Evolutionary conservation across 2,888 invertebrate genomes (phyloP).

Genomic region (Scaptomyza reducta): DNA sequence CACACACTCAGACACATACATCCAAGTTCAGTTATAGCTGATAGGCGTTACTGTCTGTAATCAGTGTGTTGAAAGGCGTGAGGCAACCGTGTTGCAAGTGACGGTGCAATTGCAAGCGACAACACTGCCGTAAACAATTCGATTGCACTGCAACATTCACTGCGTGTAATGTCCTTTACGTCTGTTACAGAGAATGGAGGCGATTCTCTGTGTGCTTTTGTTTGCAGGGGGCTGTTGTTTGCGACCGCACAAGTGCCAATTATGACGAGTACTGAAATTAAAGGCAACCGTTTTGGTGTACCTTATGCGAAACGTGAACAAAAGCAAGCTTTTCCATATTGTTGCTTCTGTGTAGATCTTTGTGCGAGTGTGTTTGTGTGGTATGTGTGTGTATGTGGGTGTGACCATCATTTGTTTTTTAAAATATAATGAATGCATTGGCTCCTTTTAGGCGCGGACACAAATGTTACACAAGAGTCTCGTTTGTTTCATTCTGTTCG

Average conservation of each 20-base stretch:
- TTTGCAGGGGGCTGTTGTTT: slow-evolving; percentile 37
- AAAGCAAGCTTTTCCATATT: background rate
- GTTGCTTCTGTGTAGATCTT: background rate
- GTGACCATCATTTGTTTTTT: slow-evolving; percentile 13
- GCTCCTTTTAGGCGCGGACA: slow-evolving; percentile 25
- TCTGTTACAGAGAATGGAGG: too few relatives aligned
- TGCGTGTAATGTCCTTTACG: background rate
- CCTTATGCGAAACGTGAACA: background rate
- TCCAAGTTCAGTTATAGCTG: slow-evolving; percentile 10
- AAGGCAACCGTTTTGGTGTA: slow-evolving; percentile 24
- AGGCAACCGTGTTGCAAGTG: background rate
- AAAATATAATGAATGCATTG: slow-evolving; percentile 46
- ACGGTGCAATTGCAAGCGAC: slow-evolving; percentile 1
- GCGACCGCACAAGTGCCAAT: slow-evolving; percentile 58
- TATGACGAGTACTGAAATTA: slow-evolving; percentile 68
- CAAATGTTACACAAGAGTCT: slow-evolving; percentile 66
- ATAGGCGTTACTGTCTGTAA: slow-evolving; percentile 33
- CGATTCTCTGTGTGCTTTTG: slow-evolving; percentile 13
- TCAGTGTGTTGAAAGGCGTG: slow-evolving; percentile 20
- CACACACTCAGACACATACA: slow-evolving; percentile 10
- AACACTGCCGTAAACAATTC: slow-evolving; percentile 12
- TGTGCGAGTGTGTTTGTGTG: background rate
- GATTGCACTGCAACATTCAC: slow-evolving; percentile 33
- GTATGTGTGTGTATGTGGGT: background rate
- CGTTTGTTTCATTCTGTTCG: background rate